Evolutionary conservation across 2,113 vertebrate genomes (phyloP).

Genomic region (Thinocorus orbignyianus): DNA sequence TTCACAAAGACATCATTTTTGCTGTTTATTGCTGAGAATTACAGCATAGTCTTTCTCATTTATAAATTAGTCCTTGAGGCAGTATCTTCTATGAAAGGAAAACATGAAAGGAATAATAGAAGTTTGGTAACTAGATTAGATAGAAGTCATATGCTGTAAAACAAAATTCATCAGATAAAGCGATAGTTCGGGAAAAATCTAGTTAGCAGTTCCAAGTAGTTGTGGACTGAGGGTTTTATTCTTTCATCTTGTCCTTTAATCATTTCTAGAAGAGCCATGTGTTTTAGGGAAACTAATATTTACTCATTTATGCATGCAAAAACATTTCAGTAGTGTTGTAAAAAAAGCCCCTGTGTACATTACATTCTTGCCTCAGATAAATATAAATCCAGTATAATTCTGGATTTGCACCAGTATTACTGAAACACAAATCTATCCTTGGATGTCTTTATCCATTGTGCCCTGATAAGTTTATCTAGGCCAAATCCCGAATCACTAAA

Average conservation of each 20-base stretch:
- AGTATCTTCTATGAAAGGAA: neutral
- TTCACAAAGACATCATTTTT: neutral
- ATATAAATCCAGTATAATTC: constrained; percentile 43
- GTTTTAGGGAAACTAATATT: neutral
- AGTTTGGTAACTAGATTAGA: neutral
- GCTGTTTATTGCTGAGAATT: constrained; percentile 4
- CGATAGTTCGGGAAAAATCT: neutral
- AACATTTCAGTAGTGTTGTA: neutral
- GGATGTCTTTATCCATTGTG: constrained; percentile 14
- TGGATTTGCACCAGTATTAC: constrained; percentile 37
- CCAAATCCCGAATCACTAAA: neutral
- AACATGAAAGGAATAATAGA: neutral
- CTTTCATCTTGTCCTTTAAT: neutral
- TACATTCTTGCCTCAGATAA: neutral
- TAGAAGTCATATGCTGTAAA: neutral
- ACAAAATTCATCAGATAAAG: neutral
- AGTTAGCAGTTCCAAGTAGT: neutral
- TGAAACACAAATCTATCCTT: neutral
- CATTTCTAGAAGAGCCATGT: neutral
- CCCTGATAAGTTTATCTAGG: neutral
- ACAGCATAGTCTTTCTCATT: neutral
- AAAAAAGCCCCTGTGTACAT: neutral
- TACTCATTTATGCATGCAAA: neutral
- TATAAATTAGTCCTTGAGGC: neutral
- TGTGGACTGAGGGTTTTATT: neutral